Conservation (phyloP, 2,113 vertebrate species). For the Erythrocercus mccallii region DNA sequence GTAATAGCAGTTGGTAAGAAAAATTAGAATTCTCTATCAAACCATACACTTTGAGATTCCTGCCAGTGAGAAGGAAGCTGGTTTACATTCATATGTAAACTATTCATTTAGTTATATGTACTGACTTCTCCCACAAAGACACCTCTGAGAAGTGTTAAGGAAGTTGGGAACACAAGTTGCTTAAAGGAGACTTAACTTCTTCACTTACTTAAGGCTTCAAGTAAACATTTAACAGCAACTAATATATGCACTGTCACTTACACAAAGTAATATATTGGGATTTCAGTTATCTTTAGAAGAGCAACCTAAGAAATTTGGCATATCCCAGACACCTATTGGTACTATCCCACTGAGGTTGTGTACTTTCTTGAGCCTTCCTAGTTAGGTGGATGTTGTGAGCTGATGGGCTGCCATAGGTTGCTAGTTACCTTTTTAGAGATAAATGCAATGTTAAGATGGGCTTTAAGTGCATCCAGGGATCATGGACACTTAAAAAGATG, state of each 20-base stretch:
- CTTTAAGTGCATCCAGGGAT: not conserved
- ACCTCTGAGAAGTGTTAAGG: not conserved
- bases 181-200: not conserved
- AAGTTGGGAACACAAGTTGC: not conserved
- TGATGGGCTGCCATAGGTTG: not conserved
- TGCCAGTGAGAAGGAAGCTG: not conserved
- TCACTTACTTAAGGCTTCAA: not conserved
- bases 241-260: not conserved
- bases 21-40: not conserved
- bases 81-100: not conserved
- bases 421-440: constrained; percentile 4
- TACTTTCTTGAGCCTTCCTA: not conserved
- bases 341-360: not conserved
- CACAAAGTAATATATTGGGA: not conserved
- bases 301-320: not conserved
- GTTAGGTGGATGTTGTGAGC: not conserved
- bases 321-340: not conserved
- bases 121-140: not conserved
- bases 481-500: not conserved
- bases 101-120: not conserved
- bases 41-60: not conserved
- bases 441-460: not conserved
- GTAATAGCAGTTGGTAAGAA: not conserved
- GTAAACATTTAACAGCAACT: not conserved
- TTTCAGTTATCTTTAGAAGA: not conserved